Percentiles rank a stretch among this genome's conserved stretches.
Conservation (phyloP, 2,113 vertebrate genomes). For the Okapia johnstoni region DNA sequence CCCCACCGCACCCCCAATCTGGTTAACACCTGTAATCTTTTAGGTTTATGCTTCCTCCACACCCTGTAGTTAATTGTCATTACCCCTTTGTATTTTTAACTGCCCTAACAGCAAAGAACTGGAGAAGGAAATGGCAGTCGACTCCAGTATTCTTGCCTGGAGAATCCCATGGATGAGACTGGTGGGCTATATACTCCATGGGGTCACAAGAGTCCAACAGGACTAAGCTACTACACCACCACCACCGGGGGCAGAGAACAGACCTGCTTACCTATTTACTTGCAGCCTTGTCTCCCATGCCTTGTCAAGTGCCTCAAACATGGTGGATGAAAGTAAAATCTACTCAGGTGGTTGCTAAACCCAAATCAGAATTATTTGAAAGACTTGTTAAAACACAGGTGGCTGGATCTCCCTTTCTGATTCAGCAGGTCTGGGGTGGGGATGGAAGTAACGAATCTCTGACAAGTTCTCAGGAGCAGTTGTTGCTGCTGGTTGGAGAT, state of each 20-base stretch:
- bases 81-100: background rate
- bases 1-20: background rate
- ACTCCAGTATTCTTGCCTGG: background rate
- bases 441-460: background rate
- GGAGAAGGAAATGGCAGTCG: background rate
- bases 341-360: background rate
- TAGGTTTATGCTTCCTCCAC: background rate
- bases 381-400: background rate
- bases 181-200: background rate
- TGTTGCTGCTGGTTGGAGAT: background rate
- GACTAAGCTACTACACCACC: background rate
- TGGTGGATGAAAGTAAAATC: background rate
- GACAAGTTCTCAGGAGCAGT: background rate
- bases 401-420: background rate
- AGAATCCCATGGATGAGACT: background rate
- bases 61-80: background rate
- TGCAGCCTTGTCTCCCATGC: background rate
- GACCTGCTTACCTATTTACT: background rate
- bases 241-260: background rate
- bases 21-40: background rate
- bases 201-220: background rate
- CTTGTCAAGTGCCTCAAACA: background rate
- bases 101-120: background rate
- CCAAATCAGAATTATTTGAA: background rate
- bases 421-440: background rate